phyloP scores from a whole-genome alignment of 2,797 vertebrate species.

The Centropyge bicolor region DNA sequence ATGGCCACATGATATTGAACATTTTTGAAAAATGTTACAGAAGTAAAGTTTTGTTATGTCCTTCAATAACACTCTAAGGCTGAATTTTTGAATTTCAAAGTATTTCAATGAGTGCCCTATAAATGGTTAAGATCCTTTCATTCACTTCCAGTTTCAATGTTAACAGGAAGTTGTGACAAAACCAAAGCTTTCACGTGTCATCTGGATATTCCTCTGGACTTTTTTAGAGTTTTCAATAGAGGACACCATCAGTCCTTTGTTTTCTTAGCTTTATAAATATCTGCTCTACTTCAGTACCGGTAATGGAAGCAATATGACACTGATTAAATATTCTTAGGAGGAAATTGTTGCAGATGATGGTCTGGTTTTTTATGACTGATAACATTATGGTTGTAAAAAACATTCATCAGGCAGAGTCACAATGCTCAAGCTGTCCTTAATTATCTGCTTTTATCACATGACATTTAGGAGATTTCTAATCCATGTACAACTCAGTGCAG shows the following conservation, averaged over 20 bases:
- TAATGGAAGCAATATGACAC: not conserved
- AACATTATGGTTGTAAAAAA: not conserved
- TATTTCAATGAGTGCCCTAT: too few species aligned
- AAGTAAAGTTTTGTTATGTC: too few species aligned
- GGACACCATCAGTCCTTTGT: not conserved
- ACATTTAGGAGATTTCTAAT: not conserved
- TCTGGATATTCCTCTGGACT: constrained; percentile 10
- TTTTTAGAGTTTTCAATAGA: constrained; percentile 8
- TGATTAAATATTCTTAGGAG: not conserved
- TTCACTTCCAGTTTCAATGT: constrained; percentile 36
- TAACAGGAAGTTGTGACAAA: constrained; percentile 21
- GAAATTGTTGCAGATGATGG: not conserved
- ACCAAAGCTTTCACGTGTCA: not conserved
- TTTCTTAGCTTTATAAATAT: not conserved
- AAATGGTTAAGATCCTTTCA: not conserved
- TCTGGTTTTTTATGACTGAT: not conserved
- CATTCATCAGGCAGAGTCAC: not conserved
- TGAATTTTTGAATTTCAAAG: too few species aligned
- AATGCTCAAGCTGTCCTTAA: not conserved
- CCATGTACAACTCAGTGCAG: not conserved
- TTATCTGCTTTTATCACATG: not conserved
- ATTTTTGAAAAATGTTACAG: too few species aligned
- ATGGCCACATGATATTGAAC: too few species aligned
- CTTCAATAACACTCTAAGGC: too few species aligned
- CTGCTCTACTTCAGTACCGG: not conserved